Base-by-base conservation (phyloP, 92 coral and sea anemone species). In the Hydrozoanthus gracilis region DNA sequence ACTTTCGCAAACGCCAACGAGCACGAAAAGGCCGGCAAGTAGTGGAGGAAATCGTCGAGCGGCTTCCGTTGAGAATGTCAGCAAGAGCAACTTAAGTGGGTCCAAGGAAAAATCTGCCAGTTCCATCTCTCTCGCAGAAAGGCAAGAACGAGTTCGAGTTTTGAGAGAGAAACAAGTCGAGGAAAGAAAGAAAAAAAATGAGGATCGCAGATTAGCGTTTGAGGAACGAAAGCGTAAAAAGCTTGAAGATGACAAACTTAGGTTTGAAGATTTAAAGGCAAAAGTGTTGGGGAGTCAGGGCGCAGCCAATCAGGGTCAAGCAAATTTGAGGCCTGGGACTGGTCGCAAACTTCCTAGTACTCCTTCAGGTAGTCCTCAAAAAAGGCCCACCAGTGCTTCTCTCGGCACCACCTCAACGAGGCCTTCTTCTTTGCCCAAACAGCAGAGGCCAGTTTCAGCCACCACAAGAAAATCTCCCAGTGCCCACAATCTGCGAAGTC, bases 331-430 rank as follows among this genome's bases (percentile, higher is more conserved):
- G 60, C 95, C 98, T 51, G 95, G 97, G 13, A 84, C 95, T 3
- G 98, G 99, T 44, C 92, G 99, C 56, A 97, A 92, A 71, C 88
- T 97, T 35, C 99, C 99, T 7, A 95, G 56, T 56, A 76, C 95
- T 11, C 99, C 99, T 5, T 52, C 73, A 11, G 91, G 87, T 39
- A 87, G 83, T 52, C 58, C 87, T n/a, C 91, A 88, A 48, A 91
- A 91, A 84, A 90, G 98, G 71, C 95, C 98, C 14, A 89, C 88
- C 72, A 87, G 92, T 88, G 93, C 94, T 0, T 84, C 87, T 6
- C 69, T 92, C 0, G 64, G 58, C 15, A 76, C 80, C 15, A 58
- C 82, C 8, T 56, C 86, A 5, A 66, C 91, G 1, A 89, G 96
- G 39, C 95, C 95, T 2, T 91, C 97, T 0, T 89, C 90, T 8